Evolutionary conservation across 2,113 vertebrate genomes (phyloP).

Genomic region (Leptocoma aspasia): DNA sequence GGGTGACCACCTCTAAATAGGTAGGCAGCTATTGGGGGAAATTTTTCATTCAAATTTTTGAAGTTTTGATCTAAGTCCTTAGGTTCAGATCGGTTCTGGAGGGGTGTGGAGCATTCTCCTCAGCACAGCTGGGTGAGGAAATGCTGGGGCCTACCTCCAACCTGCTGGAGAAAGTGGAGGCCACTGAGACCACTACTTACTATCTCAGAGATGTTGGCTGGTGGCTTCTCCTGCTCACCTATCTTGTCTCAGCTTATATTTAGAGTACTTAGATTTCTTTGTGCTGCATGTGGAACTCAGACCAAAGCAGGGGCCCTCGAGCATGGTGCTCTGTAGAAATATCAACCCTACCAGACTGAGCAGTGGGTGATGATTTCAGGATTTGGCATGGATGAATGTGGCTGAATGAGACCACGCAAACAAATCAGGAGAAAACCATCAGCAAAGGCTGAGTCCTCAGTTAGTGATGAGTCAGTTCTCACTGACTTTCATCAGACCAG

Average conservation of each 20-base stretch:
- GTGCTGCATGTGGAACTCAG: neutral
- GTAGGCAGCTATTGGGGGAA: neutral
- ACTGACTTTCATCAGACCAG: neutral
- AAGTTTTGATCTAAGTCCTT: neutral
- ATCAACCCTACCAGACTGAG: neutral
- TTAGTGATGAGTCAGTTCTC: neutral
- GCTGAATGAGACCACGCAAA: neutral
- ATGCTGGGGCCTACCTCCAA: neutral
- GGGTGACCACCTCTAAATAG: neutral
- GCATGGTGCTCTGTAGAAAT: neutral
- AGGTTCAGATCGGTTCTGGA: accelerated
- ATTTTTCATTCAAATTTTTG: neutral
- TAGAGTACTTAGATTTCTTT: neutral
- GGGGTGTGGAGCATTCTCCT: neutral
- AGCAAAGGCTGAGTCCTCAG: neutral
- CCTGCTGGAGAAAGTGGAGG: neutral
- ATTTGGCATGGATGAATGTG: neutral
- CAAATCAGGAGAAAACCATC: neutral
- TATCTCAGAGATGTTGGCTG: neutral
- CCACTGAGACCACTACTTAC: accelerated
- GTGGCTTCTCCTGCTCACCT: neutral
- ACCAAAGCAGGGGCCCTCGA: neutral
- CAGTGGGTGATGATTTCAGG: neutral
- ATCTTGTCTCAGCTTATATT: neutral
- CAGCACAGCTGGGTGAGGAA: neutral